A percentile compares a stretch with the other conserved stretches of the same genome.
Evolutionary conservation across 2,888 invertebrate species (phyloP).

Genomic region (Acanthoscelides obtectus): DNA sequence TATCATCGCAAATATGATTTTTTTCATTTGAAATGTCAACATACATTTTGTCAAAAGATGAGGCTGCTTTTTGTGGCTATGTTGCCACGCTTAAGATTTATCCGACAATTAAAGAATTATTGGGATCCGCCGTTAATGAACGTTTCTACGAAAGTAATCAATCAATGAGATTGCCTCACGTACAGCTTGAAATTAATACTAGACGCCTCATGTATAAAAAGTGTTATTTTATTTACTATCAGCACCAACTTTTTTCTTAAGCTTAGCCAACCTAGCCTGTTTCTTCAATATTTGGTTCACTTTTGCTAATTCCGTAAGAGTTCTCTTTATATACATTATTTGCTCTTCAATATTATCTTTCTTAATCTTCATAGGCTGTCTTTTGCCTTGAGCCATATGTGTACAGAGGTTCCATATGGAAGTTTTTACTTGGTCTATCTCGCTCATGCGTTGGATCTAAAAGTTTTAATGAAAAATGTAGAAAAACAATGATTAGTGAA

Average conservation of each 20-base stretch:
- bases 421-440: constrained; percentile 52
- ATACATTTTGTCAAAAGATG: too few species aligned
- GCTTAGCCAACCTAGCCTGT: constrained; percentile 4
- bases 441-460: constrained; percentile 23
- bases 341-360: constrained; percentile 56
- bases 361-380: constrained; percentile 41
- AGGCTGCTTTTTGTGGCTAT: too few species aligned
- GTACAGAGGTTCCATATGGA: constrained; percentile 60
- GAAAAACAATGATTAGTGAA: neutral
- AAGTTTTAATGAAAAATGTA: too few species aligned
- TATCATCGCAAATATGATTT: too few species aligned
- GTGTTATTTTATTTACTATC: neutral
- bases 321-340: constrained; percentile 58
- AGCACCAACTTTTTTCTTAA: neutral
- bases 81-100: too few species aligned
- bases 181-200: too few species aligned
- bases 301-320: constrained; percentile 49
- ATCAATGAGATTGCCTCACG: too few species aligned
- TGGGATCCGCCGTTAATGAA: too few species aligned
- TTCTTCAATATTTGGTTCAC: constrained; percentile 22
- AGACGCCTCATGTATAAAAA: too few species aligned
- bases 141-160: too few species aligned
- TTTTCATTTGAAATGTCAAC: too few species aligned
- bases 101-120: too few species aligned
- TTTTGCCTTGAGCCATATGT: constrained; percentile 58